Conservation (phyloP, 2,113 vertebrate genomes). For the Motacilla tschutschensis region DNA sequence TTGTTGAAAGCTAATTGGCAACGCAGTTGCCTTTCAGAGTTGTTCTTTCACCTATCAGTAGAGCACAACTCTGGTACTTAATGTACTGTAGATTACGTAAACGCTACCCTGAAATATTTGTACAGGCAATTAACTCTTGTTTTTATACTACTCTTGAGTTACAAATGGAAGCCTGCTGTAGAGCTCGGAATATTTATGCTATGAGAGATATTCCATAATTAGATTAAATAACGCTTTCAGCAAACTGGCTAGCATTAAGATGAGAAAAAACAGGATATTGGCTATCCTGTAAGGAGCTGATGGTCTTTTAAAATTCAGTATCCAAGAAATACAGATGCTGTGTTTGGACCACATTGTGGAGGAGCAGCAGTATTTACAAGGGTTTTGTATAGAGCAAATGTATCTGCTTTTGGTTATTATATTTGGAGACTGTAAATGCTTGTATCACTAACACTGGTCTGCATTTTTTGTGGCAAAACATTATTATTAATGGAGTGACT, state of each 20-base stretch:
- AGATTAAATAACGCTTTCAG: slow-evolving; percentile 15
- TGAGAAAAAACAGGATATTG: not conserved
- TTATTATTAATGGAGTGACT: not conserved
- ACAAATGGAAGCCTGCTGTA: slow-evolving; percentile 51
- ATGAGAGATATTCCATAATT: slow-evolving; percentile 29
- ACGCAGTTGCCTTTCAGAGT: slow-evolving; percentile 59
- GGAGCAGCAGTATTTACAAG: not conserved
- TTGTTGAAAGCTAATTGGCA: slow-evolving; percentile 73
- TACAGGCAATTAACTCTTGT: slow-evolving; percentile 68
- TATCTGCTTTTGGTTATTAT: not conserved
- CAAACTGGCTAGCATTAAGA: not conserved
- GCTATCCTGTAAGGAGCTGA: not conserved
- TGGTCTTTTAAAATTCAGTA: not conserved
- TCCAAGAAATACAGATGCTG: not conserved
- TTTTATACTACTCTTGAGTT: slow-evolving; percentile 55
- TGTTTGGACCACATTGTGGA: not conserved
- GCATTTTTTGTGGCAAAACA: not conserved
- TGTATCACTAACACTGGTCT: not conserved
- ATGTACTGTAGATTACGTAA: slow-evolving; percentile 72
- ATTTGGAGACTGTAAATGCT: not conserved
- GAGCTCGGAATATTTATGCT: slow-evolving; percentile 32
- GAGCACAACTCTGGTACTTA: slow-evolving; percentile 68
- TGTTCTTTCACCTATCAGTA: slow-evolving; percentile 71
- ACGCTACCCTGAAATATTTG: slow-evolving; percentile 66
- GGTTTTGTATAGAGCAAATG: not conserved